These are phyloP conservation scores for Lagria hirta DNA, from an alignment of 2,888 invertebrate species.

Conservation along the genomic window DNA sequence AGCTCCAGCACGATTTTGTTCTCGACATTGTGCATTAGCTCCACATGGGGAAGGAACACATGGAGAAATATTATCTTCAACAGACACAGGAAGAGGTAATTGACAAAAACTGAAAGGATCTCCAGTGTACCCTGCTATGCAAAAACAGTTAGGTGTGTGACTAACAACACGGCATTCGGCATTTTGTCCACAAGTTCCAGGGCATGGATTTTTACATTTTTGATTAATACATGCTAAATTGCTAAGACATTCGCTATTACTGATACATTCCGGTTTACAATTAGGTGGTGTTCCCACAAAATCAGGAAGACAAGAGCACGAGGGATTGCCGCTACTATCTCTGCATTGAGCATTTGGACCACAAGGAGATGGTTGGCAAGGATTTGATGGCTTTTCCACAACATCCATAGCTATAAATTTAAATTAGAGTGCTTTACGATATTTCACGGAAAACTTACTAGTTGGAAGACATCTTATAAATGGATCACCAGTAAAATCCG, in stretches of 20 bases:
- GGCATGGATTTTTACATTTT: constrained; percentile 75
- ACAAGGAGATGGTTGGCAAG: constrained; percentile 56
- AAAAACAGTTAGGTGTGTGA: constrained; percentile 64
- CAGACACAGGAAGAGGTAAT: constrained; percentile 61
- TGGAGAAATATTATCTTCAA: constrained; percentile 59
- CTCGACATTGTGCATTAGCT: constrained; percentile 71
- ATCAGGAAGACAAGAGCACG: constrained; percentile 57
- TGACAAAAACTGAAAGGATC: constrained; percentile 55
- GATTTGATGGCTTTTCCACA: constrained; percentile 47
- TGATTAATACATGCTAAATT: constrained; percentile 72
- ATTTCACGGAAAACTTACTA: constrained; percentile 55
- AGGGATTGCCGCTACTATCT: constrained; percentile 55
- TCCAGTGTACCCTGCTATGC: constrained; percentile 60
- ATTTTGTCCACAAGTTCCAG: constrained; percentile 58
- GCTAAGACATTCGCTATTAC: constrained; percentile 70
- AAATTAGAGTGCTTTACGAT: constrained; percentile 2
- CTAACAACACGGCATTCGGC: constrained; percentile 58
- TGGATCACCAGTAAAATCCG: constrained; percentile 58
- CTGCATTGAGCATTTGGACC: constrained; percentile 56
- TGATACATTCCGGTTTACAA: constrained; percentile 68
- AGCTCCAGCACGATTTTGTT: constrained; percentile 64
- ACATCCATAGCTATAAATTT: constrained; percentile 45
- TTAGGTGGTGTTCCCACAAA: constrained; percentile 56
- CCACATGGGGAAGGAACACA: constrained; percentile 80
- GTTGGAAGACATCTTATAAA: constrained; percentile 55